Evolutionary conservation across 2,797 vertebrate species (phyloP).

Genomic region (Enteromius unitaeniatus): DNA sequence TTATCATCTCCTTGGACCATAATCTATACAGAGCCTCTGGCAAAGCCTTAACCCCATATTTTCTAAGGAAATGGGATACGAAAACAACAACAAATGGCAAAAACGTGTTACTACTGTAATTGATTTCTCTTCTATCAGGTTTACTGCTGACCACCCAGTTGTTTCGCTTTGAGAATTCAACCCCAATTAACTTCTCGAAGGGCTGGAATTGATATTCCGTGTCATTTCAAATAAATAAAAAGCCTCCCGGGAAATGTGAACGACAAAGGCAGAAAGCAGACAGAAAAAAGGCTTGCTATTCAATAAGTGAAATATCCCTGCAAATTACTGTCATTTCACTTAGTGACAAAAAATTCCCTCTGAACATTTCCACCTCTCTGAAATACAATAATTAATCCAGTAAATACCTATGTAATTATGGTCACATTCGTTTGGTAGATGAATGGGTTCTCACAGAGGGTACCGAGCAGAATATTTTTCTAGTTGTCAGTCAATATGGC

Average conservation of each 20-base stretch:
- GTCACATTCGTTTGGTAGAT: slow-evolving; percentile 48
- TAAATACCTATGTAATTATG: slow-evolving; percentile 67
- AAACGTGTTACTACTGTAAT: slow-evolving; percentile 51
- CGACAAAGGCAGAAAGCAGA: slow-evolving; percentile 55
- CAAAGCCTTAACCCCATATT: slow-evolving; percentile 53
- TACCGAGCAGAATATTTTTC: slow-evolving; percentile 37
- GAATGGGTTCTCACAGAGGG: slow-evolving; percentile 42
- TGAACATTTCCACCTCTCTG: slow-evolving; percentile 52
- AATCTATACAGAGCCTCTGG: slow-evolving; percentile 40
- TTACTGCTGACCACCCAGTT: slow-evolving; percentile 56
- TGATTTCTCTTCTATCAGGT: slow-evolving; percentile 40
- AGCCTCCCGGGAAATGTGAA: slow-evolving; percentile 45
- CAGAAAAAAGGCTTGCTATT: slow-evolving; percentile 44
- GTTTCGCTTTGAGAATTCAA: slow-evolving; percentile 48
- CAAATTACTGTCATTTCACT: slow-evolving; percentile 65
- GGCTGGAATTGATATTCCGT: slow-evolving; percentile 59
- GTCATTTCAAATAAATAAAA: slow-evolving; percentile 65
- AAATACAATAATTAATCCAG: slow-evolving; percentile 68
- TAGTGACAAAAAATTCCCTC: slow-evolving; percentile 48
- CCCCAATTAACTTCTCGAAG: slow-evolving; percentile 67
- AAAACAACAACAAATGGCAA: slow-evolving; percentile 33
- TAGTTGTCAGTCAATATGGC: slow-evolving; percentile 8
- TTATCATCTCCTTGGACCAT: slow-evolving; percentile 35
- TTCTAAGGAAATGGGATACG: slow-evolving; percentile 47
- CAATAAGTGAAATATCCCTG: slow-evolving; percentile 41